These are phyloP conservation scores for Crotalus horridus DNA, from an alignment of 2,113 vertebrate genomes.

Conservation along the genomic window DNA sequence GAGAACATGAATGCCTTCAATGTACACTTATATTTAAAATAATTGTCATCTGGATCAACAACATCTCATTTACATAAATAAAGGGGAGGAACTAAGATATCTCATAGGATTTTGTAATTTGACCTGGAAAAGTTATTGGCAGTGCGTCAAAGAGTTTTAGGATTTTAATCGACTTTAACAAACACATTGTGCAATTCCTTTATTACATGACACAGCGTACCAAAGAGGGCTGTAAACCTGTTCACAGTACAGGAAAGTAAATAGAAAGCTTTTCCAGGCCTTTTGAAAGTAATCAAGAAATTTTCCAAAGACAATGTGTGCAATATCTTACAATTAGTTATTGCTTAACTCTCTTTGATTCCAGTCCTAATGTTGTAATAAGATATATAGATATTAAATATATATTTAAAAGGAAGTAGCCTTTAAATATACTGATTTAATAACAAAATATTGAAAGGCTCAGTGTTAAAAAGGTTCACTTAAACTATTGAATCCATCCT, in stretches of 20 bases:
- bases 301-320: background rate
- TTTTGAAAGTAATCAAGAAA: background rate
- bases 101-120: background rate
- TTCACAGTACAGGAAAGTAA: slow-evolving; percentile 9
- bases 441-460: background rate
- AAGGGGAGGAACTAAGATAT: background rate
- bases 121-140: background rate
- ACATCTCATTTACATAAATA: background rate
- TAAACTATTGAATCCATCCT: background rate
- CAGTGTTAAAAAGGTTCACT: background rate
- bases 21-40: background rate
- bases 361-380: background rate
- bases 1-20: background rate
- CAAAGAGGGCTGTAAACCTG: background rate
- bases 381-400: background rate
- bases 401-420: background rate
- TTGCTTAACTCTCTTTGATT: background rate
- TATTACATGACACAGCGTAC: background rate
- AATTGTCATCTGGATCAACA: background rate
- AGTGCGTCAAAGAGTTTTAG: background rate
- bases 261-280: slow-evolving; percentile 6
- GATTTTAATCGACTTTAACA: background rate
- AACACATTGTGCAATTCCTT: background rate
- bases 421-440: background rate
- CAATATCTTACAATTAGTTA: background rate